These are phyloP conservation scores for Mionectes olivaceus DNA, from an alignment of 2,797 vertebrate species.

Conservation along the genomic window DNA sequence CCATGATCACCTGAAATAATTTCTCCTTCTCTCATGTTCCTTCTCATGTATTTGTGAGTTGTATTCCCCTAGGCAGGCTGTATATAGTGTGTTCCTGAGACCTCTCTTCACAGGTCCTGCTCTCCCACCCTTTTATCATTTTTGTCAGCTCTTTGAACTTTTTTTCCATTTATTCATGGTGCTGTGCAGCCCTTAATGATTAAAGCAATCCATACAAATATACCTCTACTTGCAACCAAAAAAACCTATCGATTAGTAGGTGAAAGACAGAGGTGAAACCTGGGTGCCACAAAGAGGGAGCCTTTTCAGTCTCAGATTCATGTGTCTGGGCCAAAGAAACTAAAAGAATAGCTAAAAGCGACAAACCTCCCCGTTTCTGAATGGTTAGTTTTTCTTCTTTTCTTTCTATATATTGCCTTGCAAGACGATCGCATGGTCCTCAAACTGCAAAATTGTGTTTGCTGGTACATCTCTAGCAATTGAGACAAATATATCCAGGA, in stretches of 20 bases:
- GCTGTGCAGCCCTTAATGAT: not conserved
- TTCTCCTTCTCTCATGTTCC: not conserved
- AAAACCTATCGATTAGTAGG: not conserved
- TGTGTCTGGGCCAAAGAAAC: not conserved
- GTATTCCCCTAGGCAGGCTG: not conserved
- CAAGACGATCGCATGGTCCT: not conserved
- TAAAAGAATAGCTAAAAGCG: not conserved
- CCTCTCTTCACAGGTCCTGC: not conserved
- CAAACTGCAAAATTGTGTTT: not conserved
- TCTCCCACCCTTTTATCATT: not conserved
- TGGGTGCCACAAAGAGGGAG: not conserved
- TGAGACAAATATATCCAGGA: not conserved
- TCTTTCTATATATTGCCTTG: not conserved
- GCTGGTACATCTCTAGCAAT: not conserved
- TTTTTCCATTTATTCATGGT: not conserved
- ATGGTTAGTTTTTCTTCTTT: not conserved
- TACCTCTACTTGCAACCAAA: not conserved
- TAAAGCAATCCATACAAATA: not conserved
- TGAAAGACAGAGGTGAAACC: not conserved
- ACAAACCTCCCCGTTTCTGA: not conserved
- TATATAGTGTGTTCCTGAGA: fast-evolving
- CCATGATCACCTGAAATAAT: not conserved
- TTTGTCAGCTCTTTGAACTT: not conserved
- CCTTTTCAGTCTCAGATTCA: not conserved
- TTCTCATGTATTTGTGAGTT: not conserved